Evolutionary conservation across 2,797 vertebrate genomes (phyloP).

Genomic region (Notoglanidium macrostoma): DNA sequence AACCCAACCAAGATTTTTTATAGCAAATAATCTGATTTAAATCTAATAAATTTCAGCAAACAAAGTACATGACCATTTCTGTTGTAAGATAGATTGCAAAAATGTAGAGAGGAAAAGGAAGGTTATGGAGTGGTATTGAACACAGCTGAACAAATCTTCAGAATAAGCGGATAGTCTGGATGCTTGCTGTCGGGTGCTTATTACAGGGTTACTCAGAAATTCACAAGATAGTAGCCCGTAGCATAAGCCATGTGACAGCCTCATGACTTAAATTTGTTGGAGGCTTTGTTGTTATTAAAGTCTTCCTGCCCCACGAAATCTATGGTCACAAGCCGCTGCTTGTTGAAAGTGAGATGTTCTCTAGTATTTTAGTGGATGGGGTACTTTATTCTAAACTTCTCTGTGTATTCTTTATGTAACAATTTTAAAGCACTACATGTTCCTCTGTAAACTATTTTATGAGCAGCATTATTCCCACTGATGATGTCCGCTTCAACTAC

Average conservation of each 20-base stretch:
- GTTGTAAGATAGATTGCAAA: neutral
- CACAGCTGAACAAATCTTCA: neutral
- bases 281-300: neutral
- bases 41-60: neutral
- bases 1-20: neutral
- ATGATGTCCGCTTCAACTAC: conserved; percentile 1
- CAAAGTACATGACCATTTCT: neutral
- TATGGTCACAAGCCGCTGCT: neutral
- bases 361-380: neutral
- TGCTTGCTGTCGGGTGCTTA: neutral
- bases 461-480: neutral
- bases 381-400: neutral
- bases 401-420: neutral
- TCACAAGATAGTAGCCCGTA: neutral
- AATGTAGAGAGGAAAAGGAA: neutral
- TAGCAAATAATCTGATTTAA: neutral
- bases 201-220: no score
- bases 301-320: neutral
- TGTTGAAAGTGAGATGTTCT: neutral
- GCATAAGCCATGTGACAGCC: neutral
- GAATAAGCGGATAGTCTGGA: neutral
- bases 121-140: neutral
- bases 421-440: neutral
- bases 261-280: neutral
- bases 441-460: neutral